Percentiles rank a stretch among this genome's conserved stretches.
These are phyloP conservation scores for Nettapus auritus DNA, from an alignment of 2,113 vertebrate species.

Conservation along the genomic window DNA sequence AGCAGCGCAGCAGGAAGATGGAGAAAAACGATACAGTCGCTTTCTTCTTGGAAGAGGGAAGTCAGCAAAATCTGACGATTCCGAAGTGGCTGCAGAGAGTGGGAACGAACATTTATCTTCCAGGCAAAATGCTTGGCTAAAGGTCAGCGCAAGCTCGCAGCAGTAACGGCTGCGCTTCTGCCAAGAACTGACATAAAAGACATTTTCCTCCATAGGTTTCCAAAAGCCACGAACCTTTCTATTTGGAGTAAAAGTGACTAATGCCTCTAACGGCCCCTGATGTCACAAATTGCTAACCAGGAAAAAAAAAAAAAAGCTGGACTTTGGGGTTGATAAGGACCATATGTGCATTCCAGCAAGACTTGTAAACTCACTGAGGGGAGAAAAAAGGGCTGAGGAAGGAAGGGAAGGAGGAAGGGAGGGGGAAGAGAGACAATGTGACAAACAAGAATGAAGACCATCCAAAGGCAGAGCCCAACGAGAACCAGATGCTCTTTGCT, in stretches of 20 bases:
- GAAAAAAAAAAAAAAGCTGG: background rate
- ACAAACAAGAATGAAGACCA: conserved; percentile 64
- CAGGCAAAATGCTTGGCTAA: conserved; percentile 55
- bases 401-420: background rate
- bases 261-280: conserved; percentile 35
- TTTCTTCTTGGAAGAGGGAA: conserved; percentile 26
- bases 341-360: conserved; percentile 78
- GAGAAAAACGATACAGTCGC: background rate
- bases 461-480: conserved; percentile 33
- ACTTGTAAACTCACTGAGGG: conserved; percentile 41
- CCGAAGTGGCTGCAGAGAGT: background rate
- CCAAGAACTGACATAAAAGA: conserved; percentile 62
- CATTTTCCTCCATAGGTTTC: conserved; percentile 50
- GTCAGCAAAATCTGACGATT: conserved; percentile 7
- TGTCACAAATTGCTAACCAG: conserved; percentile 71
- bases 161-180: background rate
- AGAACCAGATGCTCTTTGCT: conserved; percentile 66
- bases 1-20: background rate
- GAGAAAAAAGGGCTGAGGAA: background rate
- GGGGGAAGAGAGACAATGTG: background rate
- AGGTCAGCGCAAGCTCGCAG: conserved; percentile 50
- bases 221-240: conserved; percentile 46
- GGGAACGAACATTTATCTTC: conserved; percentile 38
- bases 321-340: conserved; percentile 66
- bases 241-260: conserved; percentile 61